Evolutionary conservation across 2,888 invertebrate genomes (phyloP).

Genomic region (Sinopyrophorus schimmeli): DNA sequence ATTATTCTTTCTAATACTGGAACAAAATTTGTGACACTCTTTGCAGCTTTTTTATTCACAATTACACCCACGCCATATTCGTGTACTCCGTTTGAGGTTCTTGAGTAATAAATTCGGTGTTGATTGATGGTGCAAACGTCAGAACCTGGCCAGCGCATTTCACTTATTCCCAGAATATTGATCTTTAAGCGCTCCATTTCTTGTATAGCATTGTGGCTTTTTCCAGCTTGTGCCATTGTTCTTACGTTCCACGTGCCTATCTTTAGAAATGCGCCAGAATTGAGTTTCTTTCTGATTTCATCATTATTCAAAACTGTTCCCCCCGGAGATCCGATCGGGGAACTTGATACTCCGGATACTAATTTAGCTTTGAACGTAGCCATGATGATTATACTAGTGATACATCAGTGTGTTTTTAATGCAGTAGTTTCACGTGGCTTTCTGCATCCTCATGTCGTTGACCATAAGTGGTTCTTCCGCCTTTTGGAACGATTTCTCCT

Average conservation of each 20-base stretch:
- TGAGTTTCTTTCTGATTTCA: constrained; percentile 8
- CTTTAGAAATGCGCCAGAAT: too few species aligned
- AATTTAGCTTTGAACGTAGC: constrained; percentile 12
- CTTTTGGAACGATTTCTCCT: constrained; percentile 22
- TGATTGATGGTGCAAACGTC: constrained; percentile 1
- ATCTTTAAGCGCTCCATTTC: constrained; percentile 11
- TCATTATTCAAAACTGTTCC: constrained; percentile 14
- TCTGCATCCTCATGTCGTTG: constrained; percentile 23
- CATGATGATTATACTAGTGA: constrained; percentile 20
- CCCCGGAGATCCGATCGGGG: constrained; percentile 17
- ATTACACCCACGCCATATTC: constrained; percentile 10
- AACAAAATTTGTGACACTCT: constrained; percentile 4
- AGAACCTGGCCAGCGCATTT: constrained; percentile 1
- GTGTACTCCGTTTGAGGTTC: constrained; percentile 14
- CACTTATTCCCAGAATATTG: constrained; percentile 6
- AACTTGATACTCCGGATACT: constrained; percentile 16
- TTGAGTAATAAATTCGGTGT: constrained; percentile 14
- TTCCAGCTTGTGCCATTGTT: constrained; percentile 4
- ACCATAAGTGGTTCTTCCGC: constrained; percentile 16
- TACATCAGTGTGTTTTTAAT: constrained; percentile 19
- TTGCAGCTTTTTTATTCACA: constrained; percentile 2
- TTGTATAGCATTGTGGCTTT: constrained; percentile 9
- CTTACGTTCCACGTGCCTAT: constrained; percentile 5
- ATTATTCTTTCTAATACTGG: constrained; percentile 11
- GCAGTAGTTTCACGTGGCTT: constrained; percentile 25